Evolutionary conservation across 1,140 invertebrate genomes (phyloP).

Genomic region (Propsilocerus akamusi): DNA sequence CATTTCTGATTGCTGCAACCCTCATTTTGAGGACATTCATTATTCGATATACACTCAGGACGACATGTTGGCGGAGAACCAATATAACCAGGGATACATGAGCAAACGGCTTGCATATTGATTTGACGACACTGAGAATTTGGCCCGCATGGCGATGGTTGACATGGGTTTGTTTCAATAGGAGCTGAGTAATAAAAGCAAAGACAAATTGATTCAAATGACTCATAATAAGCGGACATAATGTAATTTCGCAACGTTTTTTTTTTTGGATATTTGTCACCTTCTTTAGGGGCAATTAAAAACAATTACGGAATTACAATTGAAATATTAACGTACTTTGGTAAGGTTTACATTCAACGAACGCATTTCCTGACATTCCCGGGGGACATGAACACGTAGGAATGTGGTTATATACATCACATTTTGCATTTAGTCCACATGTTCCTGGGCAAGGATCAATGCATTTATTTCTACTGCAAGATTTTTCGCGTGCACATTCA

Average conservation of each 20-base stretch:
- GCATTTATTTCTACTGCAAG: constrained; percentile 51
- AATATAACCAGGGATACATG: constrained; percentile 52
- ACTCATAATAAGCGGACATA: constrained; percentile 17
- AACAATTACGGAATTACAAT: constrained; percentile 9
- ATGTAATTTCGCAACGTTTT: constrained; percentile 3
- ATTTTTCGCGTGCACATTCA: constrained; percentile 44
- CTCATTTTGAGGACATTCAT: constrained; percentile 63
- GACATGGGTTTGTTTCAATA: constrained; percentile 39
- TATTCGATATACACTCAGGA: constrained; percentile 65
- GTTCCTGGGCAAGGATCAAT: constrained; percentile 44
- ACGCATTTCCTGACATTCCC: constrained; percentile 39
- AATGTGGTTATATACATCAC: constrained; percentile 46
- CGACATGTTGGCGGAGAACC: constrained; percentile 60
- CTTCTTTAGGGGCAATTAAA: constrained; percentile 4
- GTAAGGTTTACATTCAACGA: constrained; percentile 33
- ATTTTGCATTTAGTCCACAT: constrained; percentile 44
- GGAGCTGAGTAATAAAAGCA: constrained; percentile 4
- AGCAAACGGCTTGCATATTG: constrained; percentile 61
- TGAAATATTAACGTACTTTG: no score
- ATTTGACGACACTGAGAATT: constrained; percentile 57
- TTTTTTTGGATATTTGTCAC: constrained; percentile 63
- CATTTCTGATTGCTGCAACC: constrained; percentile 70
- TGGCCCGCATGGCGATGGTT: constrained; percentile 62
- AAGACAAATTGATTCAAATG: no score
- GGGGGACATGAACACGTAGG: constrained; percentile 49